Evolutionary conservation across 1,140 invertebrate species (phyloP).

Genomic region (Meloidogyne hapla): DNA sequence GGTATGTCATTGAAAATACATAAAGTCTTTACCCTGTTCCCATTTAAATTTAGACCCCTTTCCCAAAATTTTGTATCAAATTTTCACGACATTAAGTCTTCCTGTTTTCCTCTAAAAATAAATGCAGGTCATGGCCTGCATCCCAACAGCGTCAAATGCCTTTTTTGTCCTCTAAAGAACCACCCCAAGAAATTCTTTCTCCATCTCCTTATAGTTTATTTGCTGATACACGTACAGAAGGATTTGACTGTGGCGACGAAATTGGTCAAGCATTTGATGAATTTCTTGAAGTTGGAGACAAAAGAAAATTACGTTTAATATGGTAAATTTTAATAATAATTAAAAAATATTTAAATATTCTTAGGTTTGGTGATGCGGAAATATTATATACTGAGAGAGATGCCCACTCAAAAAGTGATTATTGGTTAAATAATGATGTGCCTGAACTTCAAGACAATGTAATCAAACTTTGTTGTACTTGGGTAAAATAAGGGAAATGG

Average conservation of each 20-base stretch:
- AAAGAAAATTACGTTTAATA: conserved; percentile 6
- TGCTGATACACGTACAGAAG: conserved; percentile 37
- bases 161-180: neutral
- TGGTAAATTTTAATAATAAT: neutral
- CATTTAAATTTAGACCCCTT: too few relatives aligned
- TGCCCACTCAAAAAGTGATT: neutral
- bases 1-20: neutral
- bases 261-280: conserved; percentile 39
- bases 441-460: conserved; percentile 46
- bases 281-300: conserved; percentile 37
- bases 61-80: too few relatives aligned
- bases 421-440: conserved; percentile 43
- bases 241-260: conserved; percentile 53
- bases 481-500: too few relatives aligned
- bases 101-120: neutral
- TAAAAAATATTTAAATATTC: neutral
- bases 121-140: neutral
- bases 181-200: neutral
- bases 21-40: too few relatives aligned
- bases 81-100: too few relatives aligned
- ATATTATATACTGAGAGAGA: conserved; percentile 44
- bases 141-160: neutral
- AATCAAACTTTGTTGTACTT: too few relatives aligned
- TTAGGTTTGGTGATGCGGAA: neutral
- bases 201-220: conserved; percentile 21